Percentiles rank a stretch among this genome's conserved stretches.
Evolutionary conservation across 2,113 vertebrate species (phyloP).

Genomic region (Sclerurus mexicanus): DNA sequence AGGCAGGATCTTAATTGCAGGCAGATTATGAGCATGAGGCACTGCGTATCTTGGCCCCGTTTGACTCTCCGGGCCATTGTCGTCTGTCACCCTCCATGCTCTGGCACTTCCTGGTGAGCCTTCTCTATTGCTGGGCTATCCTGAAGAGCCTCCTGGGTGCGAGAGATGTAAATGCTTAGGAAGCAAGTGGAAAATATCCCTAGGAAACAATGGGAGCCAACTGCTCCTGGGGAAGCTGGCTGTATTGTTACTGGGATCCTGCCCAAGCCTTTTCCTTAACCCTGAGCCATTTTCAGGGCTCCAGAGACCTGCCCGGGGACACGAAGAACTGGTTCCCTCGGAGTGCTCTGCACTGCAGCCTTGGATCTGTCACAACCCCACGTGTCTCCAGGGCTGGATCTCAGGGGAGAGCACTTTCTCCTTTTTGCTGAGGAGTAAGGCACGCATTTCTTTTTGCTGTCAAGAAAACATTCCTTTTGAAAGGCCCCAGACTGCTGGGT

Average conservation of each 20-base stretch:
- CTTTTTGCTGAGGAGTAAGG: background rate
- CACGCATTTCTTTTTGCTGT: background rate
- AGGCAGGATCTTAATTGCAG: background rate
- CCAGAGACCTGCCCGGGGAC: background rate
- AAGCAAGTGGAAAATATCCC: constrained; percentile 12
- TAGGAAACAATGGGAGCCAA: background rate
- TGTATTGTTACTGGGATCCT: constrained; percentile 10
- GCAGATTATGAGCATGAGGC: background rate
- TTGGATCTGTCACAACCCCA: background rate
- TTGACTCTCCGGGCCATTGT: background rate
- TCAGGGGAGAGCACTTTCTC: background rate
- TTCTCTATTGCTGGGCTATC: background rate
- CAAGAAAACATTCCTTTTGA: background rate
- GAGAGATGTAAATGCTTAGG: background rate
- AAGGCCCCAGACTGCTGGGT: background rate
- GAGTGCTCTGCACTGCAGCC: background rate
- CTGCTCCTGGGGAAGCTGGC: background rate
- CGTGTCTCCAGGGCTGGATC: background rate
- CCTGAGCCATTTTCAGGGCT: background rate
- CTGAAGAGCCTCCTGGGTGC: background rate
- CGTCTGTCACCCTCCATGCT: background rate
- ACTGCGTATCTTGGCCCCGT: background rate
- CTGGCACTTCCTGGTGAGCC: background rate
- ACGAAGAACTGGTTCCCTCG: background rate
- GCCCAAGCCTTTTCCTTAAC: background rate